phyloP scores from a whole-genome alignment of 2,113 vertebrate genomes.

The Gobiocypris rarus region DNA sequence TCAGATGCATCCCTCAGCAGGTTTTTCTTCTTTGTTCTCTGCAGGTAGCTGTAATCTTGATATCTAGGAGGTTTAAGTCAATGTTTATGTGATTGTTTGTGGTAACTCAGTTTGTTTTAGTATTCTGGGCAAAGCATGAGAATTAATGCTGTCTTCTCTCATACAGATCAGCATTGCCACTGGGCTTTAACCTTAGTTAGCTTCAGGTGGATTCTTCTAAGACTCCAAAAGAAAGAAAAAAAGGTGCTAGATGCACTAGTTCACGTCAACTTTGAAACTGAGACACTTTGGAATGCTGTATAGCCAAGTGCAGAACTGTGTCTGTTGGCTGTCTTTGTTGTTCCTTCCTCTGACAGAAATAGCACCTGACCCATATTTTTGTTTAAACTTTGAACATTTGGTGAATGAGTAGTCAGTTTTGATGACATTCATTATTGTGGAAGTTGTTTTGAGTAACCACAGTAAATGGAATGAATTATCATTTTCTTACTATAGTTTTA shows the following conservation, averaged over 20 bases:
- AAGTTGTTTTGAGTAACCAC: neutral
- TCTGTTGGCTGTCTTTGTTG: neutral
- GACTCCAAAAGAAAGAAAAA: neutral
- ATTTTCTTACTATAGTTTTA: neutral
- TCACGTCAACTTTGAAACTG: constrained; percentile 10
- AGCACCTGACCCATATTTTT: constrained; percentile 7
- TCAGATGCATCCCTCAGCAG: constrained; percentile 38
- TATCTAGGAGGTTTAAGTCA: constrained; percentile 27
- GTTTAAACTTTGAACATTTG: constrained; percentile 32
- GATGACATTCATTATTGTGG: constrained; percentile 13
- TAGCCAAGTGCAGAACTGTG: constrained; percentile 9
- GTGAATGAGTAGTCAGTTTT: constrained; percentile 15
- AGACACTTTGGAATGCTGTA: neutral
- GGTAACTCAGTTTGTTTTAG: neutral
- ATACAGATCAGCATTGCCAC: constrained; percentile 42
- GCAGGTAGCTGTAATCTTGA: neutral
- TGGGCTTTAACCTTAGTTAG: constrained; percentile 38
- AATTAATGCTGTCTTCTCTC: constrained; percentile 17
- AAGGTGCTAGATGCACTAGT: neutral
- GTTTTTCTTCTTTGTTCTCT: constrained; percentile 3
- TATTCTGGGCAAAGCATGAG: neutral
- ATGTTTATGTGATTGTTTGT: constrained; percentile 35
- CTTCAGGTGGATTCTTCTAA: neutral
- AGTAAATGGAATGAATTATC: neutral
- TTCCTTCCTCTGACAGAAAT: constrained; percentile 35